These are phyloP conservation scores for Florisuga fusca DNA, from an alignment of 2,797 vertebrate genomes.

Conservation along the genomic window DNA sequence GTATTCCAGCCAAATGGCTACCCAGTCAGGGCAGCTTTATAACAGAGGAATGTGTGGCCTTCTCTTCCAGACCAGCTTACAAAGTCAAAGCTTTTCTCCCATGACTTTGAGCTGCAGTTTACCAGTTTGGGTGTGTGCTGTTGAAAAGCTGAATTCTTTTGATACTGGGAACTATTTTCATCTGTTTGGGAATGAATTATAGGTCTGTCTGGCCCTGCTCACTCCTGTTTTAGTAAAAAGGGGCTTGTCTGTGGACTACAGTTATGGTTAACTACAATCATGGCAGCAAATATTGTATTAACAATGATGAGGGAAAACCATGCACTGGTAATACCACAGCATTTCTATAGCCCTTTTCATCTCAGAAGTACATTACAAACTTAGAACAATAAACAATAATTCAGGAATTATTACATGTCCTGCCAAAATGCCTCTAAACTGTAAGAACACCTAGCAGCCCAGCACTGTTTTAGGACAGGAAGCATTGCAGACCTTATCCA, in stretches of 20 bases:
- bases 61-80: slow-evolving; percentile 1
- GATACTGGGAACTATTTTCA: slow-evolving; percentile 68
- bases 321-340: background rate
- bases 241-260: slow-evolving; percentile 27
- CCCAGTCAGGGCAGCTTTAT: slow-evolving; percentile 32
- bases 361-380: slow-evolving; percentile 10
- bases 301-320: slow-evolving; percentile 45
- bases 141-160: slow-evolving; percentile 55
- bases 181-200: slow-evolving; percentile 63
- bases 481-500: slow-evolving; percentile 8
- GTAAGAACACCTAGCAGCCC: background rate
- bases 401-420: slow-evolving; percentile 6
- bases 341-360: slow-evolving; percentile 62
- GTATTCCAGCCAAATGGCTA: slow-evolving; percentile 38
- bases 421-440: slow-evolving; percentile 16
- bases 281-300: background rate
- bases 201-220: slow-evolving; percentile 22
- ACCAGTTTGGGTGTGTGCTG: slow-evolving; percentile 57
- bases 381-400: slow-evolving; percentile 43
- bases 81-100: slow-evolving; percentile 44
- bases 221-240: slow-evolving; percentile 37
- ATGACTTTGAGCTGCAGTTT: slow-evolving; percentile 27
- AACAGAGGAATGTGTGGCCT: background rate
- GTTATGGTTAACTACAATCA: slow-evolving; percentile 24
- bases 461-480: slow-evolving; percentile 21